Evolutionary conservation across 1,140 invertebrate species (phyloP).

Genomic region (Bursaphelenchus mucronatus): DNA sequence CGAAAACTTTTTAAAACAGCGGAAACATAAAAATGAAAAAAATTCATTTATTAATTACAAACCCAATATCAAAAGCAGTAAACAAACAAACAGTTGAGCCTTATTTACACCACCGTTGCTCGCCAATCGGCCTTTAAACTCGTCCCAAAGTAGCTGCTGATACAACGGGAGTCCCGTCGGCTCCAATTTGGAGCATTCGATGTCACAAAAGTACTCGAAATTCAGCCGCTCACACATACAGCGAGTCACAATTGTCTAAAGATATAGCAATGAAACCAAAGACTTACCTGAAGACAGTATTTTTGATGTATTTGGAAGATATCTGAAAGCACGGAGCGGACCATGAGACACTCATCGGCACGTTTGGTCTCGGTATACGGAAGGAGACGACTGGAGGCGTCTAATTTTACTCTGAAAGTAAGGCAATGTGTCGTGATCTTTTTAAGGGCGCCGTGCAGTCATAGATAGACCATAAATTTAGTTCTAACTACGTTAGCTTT

Average conservation of each 20-base stretch:
- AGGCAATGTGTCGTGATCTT: not conserved
- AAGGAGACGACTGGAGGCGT: conserved; percentile 40
- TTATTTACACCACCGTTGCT: not conserved
- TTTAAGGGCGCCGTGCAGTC: no score
- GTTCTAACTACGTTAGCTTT: no score
- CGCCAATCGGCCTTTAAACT: conserved; percentile 23
- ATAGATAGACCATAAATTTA: no score
- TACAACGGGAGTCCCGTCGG: conserved; percentile 39
- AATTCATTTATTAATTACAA: no score
- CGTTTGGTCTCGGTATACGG: conserved; percentile 39
- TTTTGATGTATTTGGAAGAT: conserved; percentile 50
- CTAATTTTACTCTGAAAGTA: conserved; percentile 38
- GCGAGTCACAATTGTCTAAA: conserved; percentile 44
- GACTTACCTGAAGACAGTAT: conserved; percentile 44
- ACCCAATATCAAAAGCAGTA: no score
- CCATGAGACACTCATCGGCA: conserved; percentile 40
- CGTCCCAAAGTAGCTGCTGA: conserved; percentile 24
- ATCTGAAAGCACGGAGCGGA: conserved; percentile 40
- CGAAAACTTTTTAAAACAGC: no score
- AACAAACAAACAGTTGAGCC: no score
- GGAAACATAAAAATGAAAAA: no score
- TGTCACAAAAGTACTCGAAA: conserved; percentile 40
- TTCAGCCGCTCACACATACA: conserved; percentile 47
- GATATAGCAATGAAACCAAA: not conserved
- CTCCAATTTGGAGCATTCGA: conserved; percentile 39